Evolutionary conservation across 1,140 invertebrate species (phyloP).

Genomic region (Cydia splendana): DNA sequence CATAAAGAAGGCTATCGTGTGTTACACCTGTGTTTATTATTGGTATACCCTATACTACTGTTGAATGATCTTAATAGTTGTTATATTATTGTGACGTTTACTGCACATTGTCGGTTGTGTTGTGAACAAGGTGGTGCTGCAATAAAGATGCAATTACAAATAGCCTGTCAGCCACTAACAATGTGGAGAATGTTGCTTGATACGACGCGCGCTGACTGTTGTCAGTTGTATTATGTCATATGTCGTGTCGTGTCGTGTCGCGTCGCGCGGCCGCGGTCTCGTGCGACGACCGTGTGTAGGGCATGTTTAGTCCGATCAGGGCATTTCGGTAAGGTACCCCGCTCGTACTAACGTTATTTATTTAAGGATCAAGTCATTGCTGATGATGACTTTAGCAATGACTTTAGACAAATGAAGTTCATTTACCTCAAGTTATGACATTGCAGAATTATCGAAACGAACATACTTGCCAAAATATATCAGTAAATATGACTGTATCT

Average conservation of each 20-base stretch:
- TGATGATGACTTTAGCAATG: background rate
- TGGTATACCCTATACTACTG: no score
- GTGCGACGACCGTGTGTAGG: background rate
- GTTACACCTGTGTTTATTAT: no score
- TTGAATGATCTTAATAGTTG: no score
- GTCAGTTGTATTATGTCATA: no score
- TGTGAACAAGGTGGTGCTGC: no score
- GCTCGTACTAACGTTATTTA: constrained; percentile 19
- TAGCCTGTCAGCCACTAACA: no score
- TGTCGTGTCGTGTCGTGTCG: background rate
- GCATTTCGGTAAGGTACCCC: constrained; percentile 16
- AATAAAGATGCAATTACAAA: no score
- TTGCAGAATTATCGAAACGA: background rate
- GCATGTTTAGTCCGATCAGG: background rate
- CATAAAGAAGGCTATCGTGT: no score
- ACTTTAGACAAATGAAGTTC: background rate
- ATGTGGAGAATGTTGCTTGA: no score
- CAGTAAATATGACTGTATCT: background rate
- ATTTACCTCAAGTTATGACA: background rate
- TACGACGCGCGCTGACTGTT: no score
- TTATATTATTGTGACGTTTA: no score
- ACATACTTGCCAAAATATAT: background rate
- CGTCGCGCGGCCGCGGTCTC: background rate
- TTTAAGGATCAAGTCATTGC: background rate
- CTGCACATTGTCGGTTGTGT: no score